Base-by-base conservation (phyloP, 2,888 invertebrate genomes). In the Diogma glabrata region DNA sequence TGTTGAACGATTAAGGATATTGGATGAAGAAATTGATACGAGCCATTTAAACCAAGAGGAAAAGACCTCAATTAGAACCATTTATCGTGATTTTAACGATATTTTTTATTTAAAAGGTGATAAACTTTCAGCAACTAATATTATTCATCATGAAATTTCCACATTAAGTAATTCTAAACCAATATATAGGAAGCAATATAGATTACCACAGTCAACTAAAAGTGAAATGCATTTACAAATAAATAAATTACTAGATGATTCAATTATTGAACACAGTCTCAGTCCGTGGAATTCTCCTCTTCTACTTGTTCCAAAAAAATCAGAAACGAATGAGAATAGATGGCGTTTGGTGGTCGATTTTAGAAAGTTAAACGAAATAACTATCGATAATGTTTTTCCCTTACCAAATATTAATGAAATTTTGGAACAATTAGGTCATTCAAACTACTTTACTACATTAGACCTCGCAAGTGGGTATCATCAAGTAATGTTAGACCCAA, bases 381-480 rank as follows among this genome's bases (percentile, higher is more conserved):
- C 49, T 12, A 16, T 38, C 10, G 38, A 19, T 23, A 46, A 51
- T 12, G 28, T 20, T 16, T 50, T 47, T 6, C 58, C 57, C 0
- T 17, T 58, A 8, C 57, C 58, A 8, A 54, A 56, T 26, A 57
- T 56, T 8, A 47, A 33, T 10, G 54, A 54, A 14, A 54, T 53
- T 20, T 23, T 49, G 10, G 54, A 55, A 33, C 53, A 55, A 30
- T 19, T 54, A 26, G 55, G 55, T 24, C 51, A 56, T 20, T 47
- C 52, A 8, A 14, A 33, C 16, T 57, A 55, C 28, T 57, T 55
- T 40, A 50, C 52, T 16, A 54, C 52, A 10, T 48, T 57, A 19
- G 56, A 57, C 46, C 38, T 57, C 7, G 56, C 55, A n/a, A 50
- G 47, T 9, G 52, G 55, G 3, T 56, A 55, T 36, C 53, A 57